phyloP scores from a whole-genome alignment of 1,140 invertebrate species.

The Venturia canescens region DNA sequence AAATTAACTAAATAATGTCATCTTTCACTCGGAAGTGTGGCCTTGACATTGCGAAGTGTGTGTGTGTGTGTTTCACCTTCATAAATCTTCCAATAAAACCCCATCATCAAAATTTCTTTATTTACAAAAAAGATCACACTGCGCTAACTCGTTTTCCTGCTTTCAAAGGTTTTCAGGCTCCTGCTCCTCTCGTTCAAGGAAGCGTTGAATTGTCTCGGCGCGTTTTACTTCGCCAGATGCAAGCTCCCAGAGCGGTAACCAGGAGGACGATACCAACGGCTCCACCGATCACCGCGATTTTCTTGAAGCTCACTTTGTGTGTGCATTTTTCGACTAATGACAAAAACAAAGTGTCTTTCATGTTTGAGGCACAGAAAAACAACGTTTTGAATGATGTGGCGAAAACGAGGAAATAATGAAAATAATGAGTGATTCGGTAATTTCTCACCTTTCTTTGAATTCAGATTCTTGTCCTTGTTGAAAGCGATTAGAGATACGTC shows the following conservation, averaged over 20 bases:
- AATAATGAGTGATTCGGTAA: not conserved
- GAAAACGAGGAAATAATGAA: not conserved
- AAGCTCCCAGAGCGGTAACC: not conserved
- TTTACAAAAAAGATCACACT: constrained; percentile 10
- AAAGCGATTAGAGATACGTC: constrained; percentile 40
- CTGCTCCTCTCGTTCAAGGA: not conserved
- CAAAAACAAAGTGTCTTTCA: constrained; percentile 11
- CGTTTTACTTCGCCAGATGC: not conserved
- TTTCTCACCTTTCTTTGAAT: constrained; percentile 24
- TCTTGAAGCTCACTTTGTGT: not conserved
- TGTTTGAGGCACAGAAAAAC: not conserved
- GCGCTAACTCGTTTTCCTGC: not conserved
- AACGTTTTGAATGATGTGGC: not conserved
- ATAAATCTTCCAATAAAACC: not conserved
- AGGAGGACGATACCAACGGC: not conserved
- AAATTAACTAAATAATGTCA: not conserved
- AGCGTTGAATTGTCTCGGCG: constrained; percentile 7
- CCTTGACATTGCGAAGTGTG: not conserved
- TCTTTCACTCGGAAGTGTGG: not conserved
- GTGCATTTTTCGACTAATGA: constrained; percentile 1
- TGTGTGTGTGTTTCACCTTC: too few species aligned
- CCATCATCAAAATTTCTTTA: not conserved
- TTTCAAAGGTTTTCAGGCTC: not conserved
- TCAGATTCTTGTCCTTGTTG: constrained; percentile 25
- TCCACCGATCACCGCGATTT: constrained; percentile 12